Evolutionary conservation across 1,140 invertebrate species (phyloP).

Genomic region (Cydia pomonella): DNA sequence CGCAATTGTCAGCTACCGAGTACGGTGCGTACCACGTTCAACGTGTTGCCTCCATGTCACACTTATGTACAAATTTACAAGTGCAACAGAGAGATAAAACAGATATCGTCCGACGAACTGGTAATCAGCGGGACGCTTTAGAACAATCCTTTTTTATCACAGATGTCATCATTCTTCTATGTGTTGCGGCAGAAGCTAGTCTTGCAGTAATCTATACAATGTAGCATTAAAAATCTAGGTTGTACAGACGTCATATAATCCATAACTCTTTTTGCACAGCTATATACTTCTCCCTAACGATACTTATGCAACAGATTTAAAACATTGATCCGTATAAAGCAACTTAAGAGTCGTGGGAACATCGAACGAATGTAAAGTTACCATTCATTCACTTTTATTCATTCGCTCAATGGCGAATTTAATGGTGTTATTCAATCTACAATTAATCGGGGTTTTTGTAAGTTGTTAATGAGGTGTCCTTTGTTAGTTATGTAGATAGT

Average conservation of each 20-base stretch:
- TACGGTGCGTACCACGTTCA: too few relatives aligned
- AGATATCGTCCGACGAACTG: too few relatives aligned
- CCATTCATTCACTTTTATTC: constrained; percentile 1
- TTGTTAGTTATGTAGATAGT: neutral
- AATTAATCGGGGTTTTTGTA: neutral
- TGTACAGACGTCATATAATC: neutral
- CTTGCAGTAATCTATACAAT: neutral
- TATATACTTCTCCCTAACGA: constrained; percentile 15
- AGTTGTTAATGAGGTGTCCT: neutral
- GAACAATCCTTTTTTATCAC: too few relatives aligned
- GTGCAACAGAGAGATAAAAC: too few relatives aligned
- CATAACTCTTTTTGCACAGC: neutral
- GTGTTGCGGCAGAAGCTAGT: neutral
- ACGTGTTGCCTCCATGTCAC: too few relatives aligned
- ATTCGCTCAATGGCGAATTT: neutral
- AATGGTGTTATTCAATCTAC: constrained; percentile 10
- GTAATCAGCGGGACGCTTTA: too few relatives aligned
- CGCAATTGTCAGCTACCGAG: too few relatives aligned
- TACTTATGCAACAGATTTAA: neutral
- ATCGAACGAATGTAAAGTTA: neutral
- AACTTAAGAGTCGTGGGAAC: constrained; percentile 9
- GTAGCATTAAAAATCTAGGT: neutral
- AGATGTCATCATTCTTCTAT: neutral
- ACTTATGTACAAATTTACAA: too few relatives aligned
- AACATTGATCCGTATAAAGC: constrained; percentile 6